phyloP scores from a whole-genome alignment of 2,797 vertebrate genomes.

The Coregonus ussuriensis region DNA sequence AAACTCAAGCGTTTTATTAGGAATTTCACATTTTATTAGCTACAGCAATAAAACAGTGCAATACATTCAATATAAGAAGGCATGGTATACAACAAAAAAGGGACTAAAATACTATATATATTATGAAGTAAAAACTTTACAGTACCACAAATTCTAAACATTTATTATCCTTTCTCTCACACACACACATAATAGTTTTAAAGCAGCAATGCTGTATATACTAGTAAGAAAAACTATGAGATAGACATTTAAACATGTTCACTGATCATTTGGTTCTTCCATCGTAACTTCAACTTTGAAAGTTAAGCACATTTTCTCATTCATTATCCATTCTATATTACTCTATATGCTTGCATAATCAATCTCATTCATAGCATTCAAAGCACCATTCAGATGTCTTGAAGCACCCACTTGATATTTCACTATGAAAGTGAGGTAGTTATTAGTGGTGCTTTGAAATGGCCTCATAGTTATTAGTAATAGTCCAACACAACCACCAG shows the following conservation, averaged over 20 bases:
- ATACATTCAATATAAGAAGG: constrained; percentile 2
- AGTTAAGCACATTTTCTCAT: background rate
- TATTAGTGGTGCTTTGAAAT: constrained; percentile 2
- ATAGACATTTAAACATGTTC: background rate
- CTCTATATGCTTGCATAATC: background rate
- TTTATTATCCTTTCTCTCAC: background rate
- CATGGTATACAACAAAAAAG: constrained; percentile 9
- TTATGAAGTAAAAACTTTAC: background rate
- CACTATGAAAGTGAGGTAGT: background rate
- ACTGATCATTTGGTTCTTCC: background rate
- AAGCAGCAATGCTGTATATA: background rate
- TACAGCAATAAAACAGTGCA: constrained; percentile 5
- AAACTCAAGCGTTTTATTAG: background rate
- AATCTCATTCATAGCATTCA: background rate
- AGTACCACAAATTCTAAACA: background rate
- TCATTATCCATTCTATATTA: background rate
- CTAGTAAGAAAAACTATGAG: background rate
- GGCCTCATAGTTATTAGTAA: background rate
- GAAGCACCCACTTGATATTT: background rate
- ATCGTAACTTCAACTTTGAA: background rate
- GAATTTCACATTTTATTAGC: background rate
- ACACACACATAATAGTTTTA: background rate
- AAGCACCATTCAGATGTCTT: background rate
- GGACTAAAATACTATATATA: background rate
- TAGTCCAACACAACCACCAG: background rate